A percentile compares a stretch with the other conserved stretches of the same genome.
These are phyloP conservation scores for Cochlearius cochlearius DNA, from an alignment of 2,113 vertebrate species.

Conservation along the genomic window DNA sequence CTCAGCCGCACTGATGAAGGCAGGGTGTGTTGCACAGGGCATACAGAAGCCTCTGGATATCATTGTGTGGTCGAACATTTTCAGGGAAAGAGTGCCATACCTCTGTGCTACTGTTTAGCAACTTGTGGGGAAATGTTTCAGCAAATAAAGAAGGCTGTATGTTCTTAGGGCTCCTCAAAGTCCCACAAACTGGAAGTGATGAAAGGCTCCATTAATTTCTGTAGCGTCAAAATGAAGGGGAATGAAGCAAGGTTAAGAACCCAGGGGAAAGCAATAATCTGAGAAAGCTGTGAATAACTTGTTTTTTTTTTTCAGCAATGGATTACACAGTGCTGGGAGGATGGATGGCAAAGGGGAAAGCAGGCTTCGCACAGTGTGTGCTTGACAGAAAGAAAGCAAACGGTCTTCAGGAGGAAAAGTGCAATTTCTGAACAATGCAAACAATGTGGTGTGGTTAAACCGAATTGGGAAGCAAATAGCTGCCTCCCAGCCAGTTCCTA, in stretches of 20 bases:
- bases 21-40: neutral
- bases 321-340: neutral
- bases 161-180: neutral
- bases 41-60: neutral
- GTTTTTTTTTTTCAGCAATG: neutral
- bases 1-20: neutral
- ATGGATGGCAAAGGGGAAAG: neutral
- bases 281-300: neutral
- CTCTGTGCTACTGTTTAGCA: neutral
- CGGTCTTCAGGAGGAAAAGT: neutral
- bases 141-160: neutral
- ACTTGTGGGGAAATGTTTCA: neutral
- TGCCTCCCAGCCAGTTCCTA: neutral
- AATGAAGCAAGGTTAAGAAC: neutral
- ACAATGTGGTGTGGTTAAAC: neutral
- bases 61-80: neutral
- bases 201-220: neutral
- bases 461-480: neutral
- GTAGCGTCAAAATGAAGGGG: neutral
- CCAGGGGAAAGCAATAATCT: neutral
- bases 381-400: neutral
- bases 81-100: neutral
- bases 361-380: neutral
- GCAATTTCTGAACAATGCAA: neutral
- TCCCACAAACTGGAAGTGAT: neutral